Conservation (phyloP, 2,797 vertebrate species). For the Psittacula echo region DNA sequence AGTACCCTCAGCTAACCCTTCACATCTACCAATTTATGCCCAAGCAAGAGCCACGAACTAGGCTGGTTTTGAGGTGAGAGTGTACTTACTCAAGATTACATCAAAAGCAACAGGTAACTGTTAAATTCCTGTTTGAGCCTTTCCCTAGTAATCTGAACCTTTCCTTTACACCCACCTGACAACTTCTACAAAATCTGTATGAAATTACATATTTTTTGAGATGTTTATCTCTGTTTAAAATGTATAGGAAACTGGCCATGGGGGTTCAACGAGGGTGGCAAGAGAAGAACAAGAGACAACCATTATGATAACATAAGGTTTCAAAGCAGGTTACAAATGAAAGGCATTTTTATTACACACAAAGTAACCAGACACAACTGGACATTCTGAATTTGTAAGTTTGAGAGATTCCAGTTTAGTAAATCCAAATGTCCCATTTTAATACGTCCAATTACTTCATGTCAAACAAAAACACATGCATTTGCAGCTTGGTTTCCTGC, state of each 20-base stretch:
- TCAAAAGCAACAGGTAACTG: neutral
- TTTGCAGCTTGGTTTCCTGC: neutral
- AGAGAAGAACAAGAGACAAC: neutral
- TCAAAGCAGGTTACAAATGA: neutral
- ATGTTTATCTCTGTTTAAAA: neutral
- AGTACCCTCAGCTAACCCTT: neutral
- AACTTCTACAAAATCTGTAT: neutral
- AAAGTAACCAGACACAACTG: neutral
- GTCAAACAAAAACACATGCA: neutral
- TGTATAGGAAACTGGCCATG: neutral
- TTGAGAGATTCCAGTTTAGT: neutral
- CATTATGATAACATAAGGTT: neutral
- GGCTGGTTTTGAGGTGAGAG: neutral
- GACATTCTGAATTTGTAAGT: neutral
- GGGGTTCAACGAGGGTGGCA: neutral
- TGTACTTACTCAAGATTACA: neutral
- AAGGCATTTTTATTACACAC: neutral
- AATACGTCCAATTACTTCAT: fast-evolving
- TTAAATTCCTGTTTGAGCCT: neutral
- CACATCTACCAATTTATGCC: neutral
- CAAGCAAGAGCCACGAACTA: neutral
- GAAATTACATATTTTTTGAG: neutral
- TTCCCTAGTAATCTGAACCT: neutral
- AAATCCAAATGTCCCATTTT: neutral
- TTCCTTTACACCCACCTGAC: neutral